A percentile compares a stretch with the other conserved stretches of the same genome.
Evolutionary conservation across 2,888 invertebrate species (phyloP).

Genomic region (Nomada fucata): DNA sequence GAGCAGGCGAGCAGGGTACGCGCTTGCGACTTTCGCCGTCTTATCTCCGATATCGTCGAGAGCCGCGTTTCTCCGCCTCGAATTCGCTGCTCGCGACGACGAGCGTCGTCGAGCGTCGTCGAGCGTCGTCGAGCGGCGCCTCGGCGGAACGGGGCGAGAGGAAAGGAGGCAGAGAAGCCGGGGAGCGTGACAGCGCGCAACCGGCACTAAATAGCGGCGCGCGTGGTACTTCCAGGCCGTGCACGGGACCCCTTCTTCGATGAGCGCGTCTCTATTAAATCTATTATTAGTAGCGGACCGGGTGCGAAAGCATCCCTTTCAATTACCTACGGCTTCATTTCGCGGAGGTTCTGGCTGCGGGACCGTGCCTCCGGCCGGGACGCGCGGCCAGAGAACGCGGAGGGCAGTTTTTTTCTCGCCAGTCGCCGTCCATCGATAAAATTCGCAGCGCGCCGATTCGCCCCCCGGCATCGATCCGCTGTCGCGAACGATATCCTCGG

Average conservation of each 20-base stretch:
- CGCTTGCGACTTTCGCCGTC: slow-evolving; percentile 15
- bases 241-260: slow-evolving; percentile 80
- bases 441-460: no score
- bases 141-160: not conserved
- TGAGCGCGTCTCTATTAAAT: slow-evolving; percentile 84
- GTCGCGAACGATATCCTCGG: slow-evolving; percentile 39
- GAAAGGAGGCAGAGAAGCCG: slow-evolving; percentile 85
- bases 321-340: slow-evolving; percentile 79
- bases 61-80: not conserved
- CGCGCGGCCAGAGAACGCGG: slow-evolving; percentile 1
- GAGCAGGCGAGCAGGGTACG: not conserved
- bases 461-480: not conserved
- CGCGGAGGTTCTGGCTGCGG: slow-evolving; percentile 42
- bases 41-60: slow-evolving; percentile 42
- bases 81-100: not conserved
- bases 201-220: slow-evolving; percentile 68
- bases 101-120: not conserved
- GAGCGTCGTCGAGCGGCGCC: not conserved
- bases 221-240: slow-evolving; percentile 37
- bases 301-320: slow-evolving; percentile 81
- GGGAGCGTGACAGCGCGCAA: slow-evolving; percentile 93
- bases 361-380: slow-evolving; percentile 4
- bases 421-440: no score
- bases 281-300: slow-evolving; percentile 81
- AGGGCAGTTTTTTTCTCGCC: not conserved